Base-by-base conservation (phyloP, 2,888 invertebrate genomes). In the Caenorhabditis plicata region DNA sequence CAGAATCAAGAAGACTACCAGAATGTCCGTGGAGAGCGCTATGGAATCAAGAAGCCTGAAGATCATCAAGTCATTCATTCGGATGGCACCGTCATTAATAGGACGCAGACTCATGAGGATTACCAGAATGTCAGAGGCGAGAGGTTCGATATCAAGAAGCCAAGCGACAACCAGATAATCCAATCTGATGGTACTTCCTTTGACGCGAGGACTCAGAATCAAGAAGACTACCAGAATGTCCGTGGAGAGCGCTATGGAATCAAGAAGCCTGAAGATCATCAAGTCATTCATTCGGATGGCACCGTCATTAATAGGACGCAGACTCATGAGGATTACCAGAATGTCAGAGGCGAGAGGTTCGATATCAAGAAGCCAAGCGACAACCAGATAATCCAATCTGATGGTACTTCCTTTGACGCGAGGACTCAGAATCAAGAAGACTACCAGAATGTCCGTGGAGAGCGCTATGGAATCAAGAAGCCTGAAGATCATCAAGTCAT, bases 1-100 rank as follows among this genome's bases (percentile, higher is more conserved):
- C 40, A 40, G n/a, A 40, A 40, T n/a, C 40, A 40, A 17, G 40
- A 40, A 40, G 40, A 40, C 26, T 40, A 25, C 40, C 23, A n/a
- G 8, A 27, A 40, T 25, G 11, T 40, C 15, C 40, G 27, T 25
- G 40, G 40, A 8, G 40, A 40, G 7, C 40, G 40, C 4, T 40
- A 40, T 27, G 40, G 26, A 13, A 3, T 8, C 3, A 25, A 17
- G 13, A 25, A 7, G 9, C 40, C 40, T 8, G 20, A 4, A 7
- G 40, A 40, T 17, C n/a, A 40, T 19, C n/a, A 40, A 19, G 19
- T 40, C 13, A 4, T 40, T 5, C 40, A 13, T 7, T n/a, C 40
- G 11, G 40, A 40, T 17, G 40, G 40, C 9, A 22, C 23, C 9
- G n/a, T 40, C 40, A 22, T n/a, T 19, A 11, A 23, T 17, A 25